Conservation (phyloP, 1,140 invertebrate genomes). For the Ceratina australensis region DNA sequence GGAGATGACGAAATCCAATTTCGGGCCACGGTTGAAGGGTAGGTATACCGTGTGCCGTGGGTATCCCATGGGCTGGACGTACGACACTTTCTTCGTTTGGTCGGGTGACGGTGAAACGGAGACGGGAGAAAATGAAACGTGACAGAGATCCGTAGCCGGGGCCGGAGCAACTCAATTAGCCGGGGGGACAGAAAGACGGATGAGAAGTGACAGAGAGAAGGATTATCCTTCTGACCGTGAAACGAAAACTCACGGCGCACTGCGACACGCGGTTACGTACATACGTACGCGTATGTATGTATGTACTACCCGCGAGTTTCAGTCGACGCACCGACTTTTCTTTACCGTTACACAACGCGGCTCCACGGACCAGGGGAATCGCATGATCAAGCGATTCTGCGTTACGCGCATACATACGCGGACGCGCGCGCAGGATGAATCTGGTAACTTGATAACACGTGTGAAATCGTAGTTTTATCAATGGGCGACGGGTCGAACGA, state of each 20-base stretch:
- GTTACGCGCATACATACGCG: too few relatives aligned
- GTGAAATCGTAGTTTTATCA: too few relatives aligned
- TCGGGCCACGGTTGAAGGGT: slow-evolving; percentile 10
- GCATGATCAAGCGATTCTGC: not conserved
- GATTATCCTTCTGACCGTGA: slow-evolving; percentile 70
- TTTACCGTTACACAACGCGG: slow-evolving; percentile 74
- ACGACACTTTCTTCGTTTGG: slow-evolving; percentile 31
- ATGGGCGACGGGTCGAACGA: too few relatives aligned
- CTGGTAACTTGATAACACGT: too few relatives aligned
- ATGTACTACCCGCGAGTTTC: slow-evolving; percentile 39
- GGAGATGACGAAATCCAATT: slow-evolving; percentile 53
- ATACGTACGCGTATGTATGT: slow-evolving; percentile 23
- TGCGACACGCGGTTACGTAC: slow-evolving; percentile 39
- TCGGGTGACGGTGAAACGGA: not conserved
- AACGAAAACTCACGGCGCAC: slow-evolving; percentile 68
- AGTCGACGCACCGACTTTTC: slow-evolving; percentile 62
- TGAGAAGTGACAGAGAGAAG: slow-evolving; percentile 71
- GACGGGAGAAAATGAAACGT: slow-evolving; percentile 39
- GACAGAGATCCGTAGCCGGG: slow-evolving; percentile 51
- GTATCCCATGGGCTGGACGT: slow-evolving; percentile 34
- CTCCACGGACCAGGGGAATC: not conserved
- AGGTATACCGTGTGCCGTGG: not conserved
- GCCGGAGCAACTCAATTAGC: slow-evolving; percentile 64
- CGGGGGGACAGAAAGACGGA: slow-evolving; percentile 63
- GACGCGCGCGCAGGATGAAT: too few relatives aligned